Evolutionary conservation across 23 tunicate species (phyloP).

Genomic region (Trididemnum nubilum): DNA sequence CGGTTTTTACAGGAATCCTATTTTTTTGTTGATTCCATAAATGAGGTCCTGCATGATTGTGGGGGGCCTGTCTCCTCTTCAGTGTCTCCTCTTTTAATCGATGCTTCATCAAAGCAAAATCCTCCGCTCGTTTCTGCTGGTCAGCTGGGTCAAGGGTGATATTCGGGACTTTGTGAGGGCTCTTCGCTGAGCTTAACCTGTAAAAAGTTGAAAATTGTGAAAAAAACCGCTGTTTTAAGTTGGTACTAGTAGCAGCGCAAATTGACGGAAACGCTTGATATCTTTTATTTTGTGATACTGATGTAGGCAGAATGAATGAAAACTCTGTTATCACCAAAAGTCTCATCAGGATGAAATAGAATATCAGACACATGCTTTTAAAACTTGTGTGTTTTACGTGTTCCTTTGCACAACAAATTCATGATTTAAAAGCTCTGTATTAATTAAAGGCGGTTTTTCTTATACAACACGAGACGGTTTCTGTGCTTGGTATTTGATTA

Average conservation of each 20-base stretch:
- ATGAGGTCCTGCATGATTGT: not conserved
- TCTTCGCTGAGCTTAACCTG: constrained; percentile 8
- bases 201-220: not conserved
- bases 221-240: not conserved
- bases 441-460: too few species aligned
- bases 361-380: too few species aligned
- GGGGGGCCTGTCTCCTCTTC: not conserved
- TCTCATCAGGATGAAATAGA: too few species aligned
- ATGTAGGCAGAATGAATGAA: too few species aligned
- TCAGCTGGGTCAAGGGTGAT: constrained; percentile 46
- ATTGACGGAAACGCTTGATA: too few species aligned
- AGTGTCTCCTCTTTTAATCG: constrained; percentile 15
- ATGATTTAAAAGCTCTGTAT: too few species aligned
- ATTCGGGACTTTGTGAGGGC: constrained; percentile 28
- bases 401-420: too few species aligned
- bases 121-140: constrained; percentile 41
- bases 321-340: too few species aligned
- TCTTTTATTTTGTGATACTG: too few species aligned
- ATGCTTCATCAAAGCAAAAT: constrained; percentile 17
- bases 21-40: constrained; percentile 3
- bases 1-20: not conserved
- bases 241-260: not conserved
- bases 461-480: too few species aligned
- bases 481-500: too few species aligned
- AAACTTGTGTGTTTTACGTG: too few species aligned